Conservation (phyloP, 2,797 vertebrate species). For the Eulemur mongoz region DNA sequence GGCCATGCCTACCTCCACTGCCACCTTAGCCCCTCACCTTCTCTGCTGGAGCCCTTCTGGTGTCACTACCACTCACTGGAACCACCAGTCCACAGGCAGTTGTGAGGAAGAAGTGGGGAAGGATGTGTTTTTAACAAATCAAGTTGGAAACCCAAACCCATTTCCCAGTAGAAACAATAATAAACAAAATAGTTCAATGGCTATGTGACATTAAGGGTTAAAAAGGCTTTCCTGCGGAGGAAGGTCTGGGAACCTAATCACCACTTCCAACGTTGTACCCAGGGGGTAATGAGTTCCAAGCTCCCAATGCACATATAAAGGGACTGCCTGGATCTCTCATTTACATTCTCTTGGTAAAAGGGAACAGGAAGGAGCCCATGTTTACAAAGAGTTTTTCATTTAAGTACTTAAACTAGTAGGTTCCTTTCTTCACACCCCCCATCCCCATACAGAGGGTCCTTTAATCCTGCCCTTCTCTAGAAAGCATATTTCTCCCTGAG, state of each 20-base stretch:
- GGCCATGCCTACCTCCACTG: neutral
- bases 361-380: neutral
- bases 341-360: conserved; percentile 14
- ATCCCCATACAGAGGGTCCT: neutral
- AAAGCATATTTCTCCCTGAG: conserved; percentile 33
- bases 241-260: conserved; percentile 72
- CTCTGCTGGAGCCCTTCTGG: neutral
- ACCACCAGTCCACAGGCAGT: neutral
- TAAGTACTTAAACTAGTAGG: conserved; percentile 11
- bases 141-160: conserved; percentile 43
- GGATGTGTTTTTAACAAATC: neutral
- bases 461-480: conserved; percentile 34
- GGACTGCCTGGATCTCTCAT: conserved; percentile 42
- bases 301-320: neutral
- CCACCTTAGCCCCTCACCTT: neutral
- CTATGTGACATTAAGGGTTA: conserved; percentile 47
- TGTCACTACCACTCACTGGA: neutral
- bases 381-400: conserved; percentile 36
- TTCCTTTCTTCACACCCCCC: neutral
- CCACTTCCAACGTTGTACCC: conserved; percentile 36
- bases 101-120: conserved; percentile 8
- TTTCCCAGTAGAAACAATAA: conserved; percentile 58
- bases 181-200: conserved; percentile 39
- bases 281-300: conserved; percentile 35
- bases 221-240: conserved; percentile 60